Conservation (phyloP, 37 sponge, comb jelly and placozoan genomes). For the Tethya wilhelma region DNA sequence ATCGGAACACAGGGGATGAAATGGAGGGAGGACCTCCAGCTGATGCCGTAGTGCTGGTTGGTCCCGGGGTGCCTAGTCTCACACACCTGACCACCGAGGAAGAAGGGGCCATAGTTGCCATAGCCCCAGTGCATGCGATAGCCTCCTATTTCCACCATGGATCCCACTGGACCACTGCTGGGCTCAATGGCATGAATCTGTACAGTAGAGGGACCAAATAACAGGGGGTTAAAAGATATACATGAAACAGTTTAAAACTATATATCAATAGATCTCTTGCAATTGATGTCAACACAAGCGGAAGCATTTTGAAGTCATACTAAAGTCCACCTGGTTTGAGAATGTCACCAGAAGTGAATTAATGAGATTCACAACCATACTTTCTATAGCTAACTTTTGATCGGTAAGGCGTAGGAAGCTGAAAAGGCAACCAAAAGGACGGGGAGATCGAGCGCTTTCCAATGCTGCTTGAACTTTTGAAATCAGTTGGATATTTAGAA, state of each 20-base stretch:
- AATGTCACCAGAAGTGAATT: no score
- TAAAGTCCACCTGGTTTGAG: no score
- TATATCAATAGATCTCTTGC: background rate
- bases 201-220: no score
- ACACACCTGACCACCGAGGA: constrained; percentile 55
- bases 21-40: background rate
- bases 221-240: no score
- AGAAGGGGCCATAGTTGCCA: constrained; percentile 29
- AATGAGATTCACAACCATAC: no score
- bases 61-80: constrained; percentile 21
- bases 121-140: background rate
- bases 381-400: no score
- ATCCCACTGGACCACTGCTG: constrained; percentile 38
- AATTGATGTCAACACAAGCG: background rate
- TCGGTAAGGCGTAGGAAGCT: no score
- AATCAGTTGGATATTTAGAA: no score
- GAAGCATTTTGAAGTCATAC: no score
- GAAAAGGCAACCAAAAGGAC: no score
- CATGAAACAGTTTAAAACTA: background rate
- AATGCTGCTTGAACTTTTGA: no score
- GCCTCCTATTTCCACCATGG: constrained; percentile 47
- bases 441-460: no score
- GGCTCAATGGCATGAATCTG: constrained; percentile 43
- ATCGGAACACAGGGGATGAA: constrained; percentile 23
- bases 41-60: constrained; percentile 34